Percentiles rank a stretch among this genome's conserved stretches.
phyloP scores from a whole-genome alignment of 2,888 invertebrate species.

The Bombylius discolor region DNA sequence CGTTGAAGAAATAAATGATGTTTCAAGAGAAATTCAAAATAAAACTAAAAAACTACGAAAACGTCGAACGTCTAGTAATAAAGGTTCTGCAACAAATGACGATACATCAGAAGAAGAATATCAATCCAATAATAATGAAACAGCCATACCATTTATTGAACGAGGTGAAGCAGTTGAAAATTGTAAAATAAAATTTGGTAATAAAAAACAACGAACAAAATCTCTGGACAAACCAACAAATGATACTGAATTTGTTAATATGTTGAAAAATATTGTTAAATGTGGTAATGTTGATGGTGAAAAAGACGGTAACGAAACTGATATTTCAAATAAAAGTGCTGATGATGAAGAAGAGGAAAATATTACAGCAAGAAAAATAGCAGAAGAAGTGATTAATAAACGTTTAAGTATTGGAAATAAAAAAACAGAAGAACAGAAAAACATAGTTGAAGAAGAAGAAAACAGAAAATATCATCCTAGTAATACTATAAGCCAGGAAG shows the following conservation, averaged over 20 bases:
- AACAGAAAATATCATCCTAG: too few relatives aligned
- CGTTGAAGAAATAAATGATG: constrained; percentile 9
- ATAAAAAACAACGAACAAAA: neutral
- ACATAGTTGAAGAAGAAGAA: too few relatives aligned
- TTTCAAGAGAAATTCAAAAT: neutral
- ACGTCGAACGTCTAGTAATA: constrained; percentile 26
- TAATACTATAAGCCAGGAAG: too few relatives aligned
- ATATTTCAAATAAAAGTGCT: constrained; percentile 15
- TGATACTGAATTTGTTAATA: constrained; percentile 23
- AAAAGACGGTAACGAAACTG: constrained; percentile 18
- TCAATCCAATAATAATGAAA: constrained; percentile 12
- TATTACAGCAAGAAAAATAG: constrained; percentile 28
- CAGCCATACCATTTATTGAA: constrained; percentile 25
- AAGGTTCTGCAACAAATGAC: constrained; percentile 20
- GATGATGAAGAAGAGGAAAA: constrained; percentile 7
- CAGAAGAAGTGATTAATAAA: constrained; percentile 23
- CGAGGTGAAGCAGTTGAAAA: constrained; percentile 30
- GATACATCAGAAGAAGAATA: constrained; percentile 18
- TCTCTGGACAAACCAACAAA: constrained; percentile 8
- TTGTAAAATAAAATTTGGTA: constrained; percentile 12
- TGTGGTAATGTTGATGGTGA: constrained; percentile 3
- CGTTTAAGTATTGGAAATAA: too few relatives aligned
- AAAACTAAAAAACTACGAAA: constrained; percentile 30
- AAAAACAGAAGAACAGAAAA: too few relatives aligned
- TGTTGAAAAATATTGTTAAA: constrained; percentile 20